A percentile compares a stretch with the other conserved stretches of the same genome.
phyloP scores from a whole-genome alignment of 2,888 invertebrate species.

The Mesoligia furuncula region DNA sequence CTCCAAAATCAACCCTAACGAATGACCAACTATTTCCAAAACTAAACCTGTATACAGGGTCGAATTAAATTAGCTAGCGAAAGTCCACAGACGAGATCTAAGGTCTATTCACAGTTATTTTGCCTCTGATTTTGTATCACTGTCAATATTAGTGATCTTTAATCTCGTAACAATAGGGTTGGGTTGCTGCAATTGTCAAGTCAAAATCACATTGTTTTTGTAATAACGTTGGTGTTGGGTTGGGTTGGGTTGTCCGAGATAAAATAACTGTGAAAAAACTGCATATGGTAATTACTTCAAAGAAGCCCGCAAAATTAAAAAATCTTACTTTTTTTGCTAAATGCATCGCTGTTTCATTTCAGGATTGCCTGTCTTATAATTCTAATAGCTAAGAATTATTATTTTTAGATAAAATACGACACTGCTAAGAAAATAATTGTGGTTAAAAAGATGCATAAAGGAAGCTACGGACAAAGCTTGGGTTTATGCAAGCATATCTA shows the following conservation, averaged over 20 bases:
- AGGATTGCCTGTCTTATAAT: background rate
- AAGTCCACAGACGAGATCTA: background rate
- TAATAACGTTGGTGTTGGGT: no score
- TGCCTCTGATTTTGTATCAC: no score
- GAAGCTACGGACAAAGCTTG: background rate
- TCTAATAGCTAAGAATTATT: background rate
- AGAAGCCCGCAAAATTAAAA: background rate
- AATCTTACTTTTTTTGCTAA: background rate
- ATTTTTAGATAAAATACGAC: background rate
- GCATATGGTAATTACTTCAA: no score
- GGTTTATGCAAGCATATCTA: background rate
- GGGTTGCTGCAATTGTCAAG: no score
- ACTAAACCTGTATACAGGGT: background rate
- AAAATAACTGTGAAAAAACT: no score
- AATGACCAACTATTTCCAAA: background rate
- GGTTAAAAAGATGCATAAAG: background rate
- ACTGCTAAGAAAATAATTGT: background rate
- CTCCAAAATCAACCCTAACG: constrained; percentile 61
- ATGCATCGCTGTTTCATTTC: background rate
- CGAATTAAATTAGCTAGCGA: no score
- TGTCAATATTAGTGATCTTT: no score
- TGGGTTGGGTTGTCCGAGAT: no score
- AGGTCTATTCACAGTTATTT: no score
- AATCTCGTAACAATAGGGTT: no score
- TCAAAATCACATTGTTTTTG: no score